These are phyloP conservation scores for Hirundo rustica DNA, from an alignment of 2,797 vertebrate genomes.

Conservation along the genomic window DNA sequence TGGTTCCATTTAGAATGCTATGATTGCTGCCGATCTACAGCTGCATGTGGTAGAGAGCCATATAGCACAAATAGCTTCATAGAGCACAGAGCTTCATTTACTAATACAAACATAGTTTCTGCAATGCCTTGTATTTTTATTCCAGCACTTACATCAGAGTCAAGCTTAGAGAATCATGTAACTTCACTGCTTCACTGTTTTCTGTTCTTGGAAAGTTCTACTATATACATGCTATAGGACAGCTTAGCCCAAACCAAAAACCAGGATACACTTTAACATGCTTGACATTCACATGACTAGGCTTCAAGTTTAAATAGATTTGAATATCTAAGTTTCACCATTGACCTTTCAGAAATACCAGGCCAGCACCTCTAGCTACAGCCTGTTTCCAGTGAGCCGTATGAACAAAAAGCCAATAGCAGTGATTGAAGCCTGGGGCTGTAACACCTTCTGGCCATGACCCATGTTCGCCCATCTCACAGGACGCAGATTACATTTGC, in stretches of 20 bases:
- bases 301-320: background rate
- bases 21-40: background rate
- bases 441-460: background rate
- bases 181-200: background rate
- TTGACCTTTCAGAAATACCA: background rate
- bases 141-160: background rate
- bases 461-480: background rate
- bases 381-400: background rate
- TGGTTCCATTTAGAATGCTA: background rate
- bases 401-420: background rate
- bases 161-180: background rate
- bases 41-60: background rate
- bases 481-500: background rate
- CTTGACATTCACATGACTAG: background rate
- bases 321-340: background rate
- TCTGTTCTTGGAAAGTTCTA: background rate
- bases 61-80: fast-evolving
- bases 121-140: background rate
- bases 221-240: background rate
- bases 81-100: background rate
- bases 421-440: background rate
- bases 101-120: background rate
- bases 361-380: background rate
- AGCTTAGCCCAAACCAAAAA: background rate
- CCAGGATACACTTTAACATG: background rate